Base-by-base conservation (phyloP, 1,140 invertebrate genomes). In the Diorhabda sublineata region DNA sequence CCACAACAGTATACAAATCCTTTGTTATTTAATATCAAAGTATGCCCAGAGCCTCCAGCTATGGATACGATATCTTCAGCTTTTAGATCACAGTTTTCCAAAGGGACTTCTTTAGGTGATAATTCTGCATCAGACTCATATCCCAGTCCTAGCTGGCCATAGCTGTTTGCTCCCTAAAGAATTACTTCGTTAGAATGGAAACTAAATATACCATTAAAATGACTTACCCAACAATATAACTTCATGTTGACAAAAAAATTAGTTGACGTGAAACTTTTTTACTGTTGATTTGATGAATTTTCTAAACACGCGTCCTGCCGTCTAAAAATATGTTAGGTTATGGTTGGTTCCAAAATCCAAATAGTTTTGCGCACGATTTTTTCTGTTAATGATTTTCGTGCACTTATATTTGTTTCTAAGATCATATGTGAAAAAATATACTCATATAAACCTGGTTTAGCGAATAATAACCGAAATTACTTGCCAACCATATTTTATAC, bases 1-100 rank as follows among this genome's bases (percentile, higher is more conserved):
- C 95, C 95, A 84, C 93, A 96, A 52, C 89, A 85, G 78, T 90
- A 95, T 6, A 96, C 77, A 71, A 87, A 87, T 7, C 90, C 90
- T 59, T 85, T 82, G 58, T 82, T 80, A 73, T 89, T 86, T 41
- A 93, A 78, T 42, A 92, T 81, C 7, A 94, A 75, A 2, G 90
- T 88, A 76, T 94, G 92, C 1, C 90, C 91, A 45, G 90, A 92
- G 64, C 92, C 92, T 63, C 91, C 92, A 9, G 84, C 81, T 66
- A 93, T 90, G 73, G 85, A 83, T 47, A 82, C 82, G 45, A 91
- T 85, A 56, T 83, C 76, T 58, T 81, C 76, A 9, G 83, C 74
- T 59, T 78, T 73, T 47, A 87, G 77, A 7, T 82, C 78, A 26
- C 72, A 77, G 73, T 74, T 72, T 26, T 82, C 71, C 63, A 84